Evolutionary conservation across 2,797 vertebrate genomes (phyloP).

Genomic region (Aeoliscus strigatus): DNA sequence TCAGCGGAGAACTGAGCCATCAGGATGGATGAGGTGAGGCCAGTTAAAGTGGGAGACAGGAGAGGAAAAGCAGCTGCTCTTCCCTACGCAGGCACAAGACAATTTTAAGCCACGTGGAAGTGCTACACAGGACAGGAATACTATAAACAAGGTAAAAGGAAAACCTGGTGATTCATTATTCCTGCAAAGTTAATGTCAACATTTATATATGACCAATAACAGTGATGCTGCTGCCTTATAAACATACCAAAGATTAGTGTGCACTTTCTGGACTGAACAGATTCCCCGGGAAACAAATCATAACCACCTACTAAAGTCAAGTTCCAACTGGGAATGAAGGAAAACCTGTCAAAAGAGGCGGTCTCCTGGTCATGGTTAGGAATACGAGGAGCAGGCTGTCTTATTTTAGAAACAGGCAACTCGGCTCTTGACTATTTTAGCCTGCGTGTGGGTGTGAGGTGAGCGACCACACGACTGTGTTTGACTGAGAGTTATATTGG

Average conservation of each 20-base stretch:
- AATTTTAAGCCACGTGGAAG: slow-evolving; percentile 15
- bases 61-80: slow-evolving; percentile 65
- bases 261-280: background rate
- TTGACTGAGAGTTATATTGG: slow-evolving; percentile 28
- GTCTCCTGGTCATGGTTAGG: slow-evolving; percentile 51
- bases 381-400: slow-evolving; percentile 61
- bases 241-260: background rate
- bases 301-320: background rate
- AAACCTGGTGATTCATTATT: background rate
- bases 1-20: slow-evolving; percentile 37
- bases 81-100: slow-evolving; percentile 1
- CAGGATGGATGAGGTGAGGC: slow-evolving; percentile 61
- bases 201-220: background rate
- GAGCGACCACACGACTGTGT: slow-evolving; percentile 21
- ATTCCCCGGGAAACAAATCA: background rate
- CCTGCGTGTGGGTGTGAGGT: slow-evolving; percentile 36
- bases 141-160: slow-evolving; percentile 8
- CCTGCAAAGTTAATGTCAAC: background rate
- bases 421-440: slow-evolving; percentile 66
- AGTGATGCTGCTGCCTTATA: background rate
- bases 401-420: slow-evolving; percentile 69
- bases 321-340: slow-evolving; percentile 13
- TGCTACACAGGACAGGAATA: too few species aligned
- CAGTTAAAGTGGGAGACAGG: slow-evolving; percentile 29
- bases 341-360: slow-evolving; percentile 21